These are phyloP conservation scores for Alcedo quadribrachys DNA, from an alignment of 2,797 vertebrate genomes.

Conservation along the genomic window DNA sequence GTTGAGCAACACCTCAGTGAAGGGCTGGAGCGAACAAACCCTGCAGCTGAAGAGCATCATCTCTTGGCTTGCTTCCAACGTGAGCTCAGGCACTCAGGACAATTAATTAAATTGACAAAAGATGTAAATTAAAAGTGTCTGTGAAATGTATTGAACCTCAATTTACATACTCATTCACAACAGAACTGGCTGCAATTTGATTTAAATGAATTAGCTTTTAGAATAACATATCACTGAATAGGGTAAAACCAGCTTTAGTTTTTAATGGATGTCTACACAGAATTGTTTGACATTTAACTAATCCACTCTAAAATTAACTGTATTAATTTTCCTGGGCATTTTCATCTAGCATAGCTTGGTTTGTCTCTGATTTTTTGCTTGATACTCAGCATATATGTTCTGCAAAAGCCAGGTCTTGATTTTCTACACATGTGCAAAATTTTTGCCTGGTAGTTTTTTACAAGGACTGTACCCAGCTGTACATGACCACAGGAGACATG, in stretches of 20 bases:
- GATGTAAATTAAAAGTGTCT: slow-evolving; percentile 7
- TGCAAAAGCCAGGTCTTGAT: not conserved
- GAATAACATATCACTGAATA: slow-evolving; percentile 35
- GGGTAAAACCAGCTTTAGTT: slow-evolving; percentile 38
- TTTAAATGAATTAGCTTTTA: slow-evolving; percentile 56
- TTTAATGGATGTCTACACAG: not conserved
- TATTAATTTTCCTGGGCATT: slow-evolving; percentile 2
- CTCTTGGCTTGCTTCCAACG: not conserved
- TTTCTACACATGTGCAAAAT: not conserved
- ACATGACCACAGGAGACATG: not conserved
- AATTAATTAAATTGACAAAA: slow-evolving; percentile 50
- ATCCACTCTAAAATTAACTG: slow-evolving; percentile 16
- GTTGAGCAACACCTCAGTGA: not conserved
- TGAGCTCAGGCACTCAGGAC: not conserved
- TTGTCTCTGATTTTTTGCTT: not conserved
- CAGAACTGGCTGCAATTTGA: slow-evolving; percentile 33
- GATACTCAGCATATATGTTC: not conserved
- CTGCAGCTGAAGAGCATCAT: not conserved
- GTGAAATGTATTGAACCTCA: slow-evolving; percentile 8
- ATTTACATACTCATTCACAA: slow-evolving; percentile 27
- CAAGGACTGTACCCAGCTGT: not conserved
- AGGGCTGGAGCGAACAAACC: not conserved
- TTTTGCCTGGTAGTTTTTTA: not conserved
- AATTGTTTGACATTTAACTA: slow-evolving; percentile 51
- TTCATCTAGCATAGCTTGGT: not conserved